Conservation (phyloP, 37 sponge, comb jelly and placozoan genomes). For the Aphrocallistes beatrix region DNA sequence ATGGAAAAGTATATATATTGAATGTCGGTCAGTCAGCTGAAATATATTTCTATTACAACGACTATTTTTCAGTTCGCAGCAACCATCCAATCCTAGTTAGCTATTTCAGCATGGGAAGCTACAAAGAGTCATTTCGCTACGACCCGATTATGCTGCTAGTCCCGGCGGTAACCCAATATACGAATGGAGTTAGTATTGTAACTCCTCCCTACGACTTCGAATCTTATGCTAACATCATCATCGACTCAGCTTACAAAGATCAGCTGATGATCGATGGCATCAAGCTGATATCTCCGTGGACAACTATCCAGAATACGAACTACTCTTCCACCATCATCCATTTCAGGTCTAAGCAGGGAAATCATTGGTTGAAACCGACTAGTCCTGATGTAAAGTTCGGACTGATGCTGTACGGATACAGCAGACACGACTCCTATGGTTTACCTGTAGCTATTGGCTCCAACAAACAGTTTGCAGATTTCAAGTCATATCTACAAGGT, state of each 20-base stretch:
- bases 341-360: background rate
- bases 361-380: background rate
- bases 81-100: background rate
- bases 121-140: conserved; percentile 5
- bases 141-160: background rate
- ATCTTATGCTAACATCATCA: background rate
- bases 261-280: background rate
- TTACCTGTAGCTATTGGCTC: background rate
- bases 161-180: background rate
- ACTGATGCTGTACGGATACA: background rate
- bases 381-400: conserved; percentile 5
- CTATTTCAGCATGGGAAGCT: conserved; percentile 9
- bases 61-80: background rate
- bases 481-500: conserved; percentile 10
- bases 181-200: background rate
- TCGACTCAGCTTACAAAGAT: background rate
- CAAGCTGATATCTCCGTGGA: conserved; percentile 11
- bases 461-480: background rate
- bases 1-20: background rate
- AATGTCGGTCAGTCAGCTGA: conserved; percentile 6
- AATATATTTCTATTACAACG: conserved; percentile 6
- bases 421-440: background rate
- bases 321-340: background rate
- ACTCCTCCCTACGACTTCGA: conserved; percentile 5
- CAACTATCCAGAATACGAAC: background rate